phyloP scores from a whole-genome alignment of 2,888 invertebrate species.

The Sminthurinus aureus region DNA sequence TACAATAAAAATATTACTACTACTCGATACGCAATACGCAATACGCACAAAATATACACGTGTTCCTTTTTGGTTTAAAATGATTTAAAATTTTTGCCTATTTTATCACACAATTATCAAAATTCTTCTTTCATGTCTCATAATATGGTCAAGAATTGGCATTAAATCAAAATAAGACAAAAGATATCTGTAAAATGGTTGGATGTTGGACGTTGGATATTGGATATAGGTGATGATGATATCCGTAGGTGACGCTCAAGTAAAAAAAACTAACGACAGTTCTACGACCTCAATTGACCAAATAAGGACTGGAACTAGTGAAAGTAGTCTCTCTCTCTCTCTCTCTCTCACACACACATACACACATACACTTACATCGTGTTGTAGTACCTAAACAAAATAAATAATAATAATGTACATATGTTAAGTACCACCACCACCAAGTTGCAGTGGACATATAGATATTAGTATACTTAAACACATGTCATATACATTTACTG shows the following conservation, averaged over 20 bases:
- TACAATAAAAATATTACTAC: no score
- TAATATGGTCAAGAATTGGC: no score
- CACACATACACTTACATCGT: neutral
- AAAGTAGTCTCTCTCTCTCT: conserved; percentile 40
- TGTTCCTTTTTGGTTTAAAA: no score
- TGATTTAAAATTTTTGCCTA: no score
- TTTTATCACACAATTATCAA: no score
- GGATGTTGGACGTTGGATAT: neutral
- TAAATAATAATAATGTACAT: neutral
- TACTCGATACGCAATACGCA: no score
- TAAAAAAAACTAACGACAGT: conserved; percentile 29
- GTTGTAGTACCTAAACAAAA: conserved; percentile 14
- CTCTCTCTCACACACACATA: neutral
- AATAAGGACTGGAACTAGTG: conserved; percentile 48
- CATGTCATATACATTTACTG: neutral
- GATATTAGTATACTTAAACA: neutral
- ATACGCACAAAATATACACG: no score
- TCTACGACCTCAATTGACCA: conserved; percentile 58
- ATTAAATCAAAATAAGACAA: no score
- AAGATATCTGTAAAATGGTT: no score
- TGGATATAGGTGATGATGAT: neutral
- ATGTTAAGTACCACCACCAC: neutral
- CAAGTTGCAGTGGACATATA: neutral
- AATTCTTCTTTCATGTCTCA: no score
- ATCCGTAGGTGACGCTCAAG: neutral